Percentiles rank a stretch among this genome's conserved stretches.
Evolutionary conservation across 2,113 vertebrate species (phyloP).

Genomic region (Platysternon megacephalum): DNA sequence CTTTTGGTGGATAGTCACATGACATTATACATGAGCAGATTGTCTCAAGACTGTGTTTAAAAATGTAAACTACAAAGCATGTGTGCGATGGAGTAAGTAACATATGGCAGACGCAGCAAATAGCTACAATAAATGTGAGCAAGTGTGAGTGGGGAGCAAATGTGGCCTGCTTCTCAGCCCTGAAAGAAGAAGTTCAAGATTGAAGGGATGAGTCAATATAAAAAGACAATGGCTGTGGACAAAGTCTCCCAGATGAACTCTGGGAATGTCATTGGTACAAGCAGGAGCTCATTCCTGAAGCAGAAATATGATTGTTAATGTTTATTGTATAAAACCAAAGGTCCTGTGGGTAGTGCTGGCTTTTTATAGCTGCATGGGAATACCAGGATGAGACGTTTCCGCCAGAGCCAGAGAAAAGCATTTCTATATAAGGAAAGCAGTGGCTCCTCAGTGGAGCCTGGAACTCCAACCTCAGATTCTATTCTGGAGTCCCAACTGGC

Average conservation of each 20-base stretch:
- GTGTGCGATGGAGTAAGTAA: not conserved
- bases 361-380: conserved; percentile 86
- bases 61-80: not conserved
- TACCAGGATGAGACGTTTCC: conserved; percentile 55
- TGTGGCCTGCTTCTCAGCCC: conserved; percentile 11
- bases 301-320: conserved; percentile 63
- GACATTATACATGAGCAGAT: conserved; percentile 28
- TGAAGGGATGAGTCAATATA: conserved; percentile 18
- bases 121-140: not conserved
- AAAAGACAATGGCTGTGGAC: not conserved
- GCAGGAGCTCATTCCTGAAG: conserved; percentile 46
- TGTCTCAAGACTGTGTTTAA: conserved; percentile 27
- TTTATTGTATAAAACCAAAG: conserved; percentile 70
- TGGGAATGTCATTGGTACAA: conserved; percentile 17
- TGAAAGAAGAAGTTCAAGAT: not conserved
- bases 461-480: conserved; percentile 47
- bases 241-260: conserved; percentile 16
- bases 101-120: not conserved
- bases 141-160: not conserved
- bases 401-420: conserved; percentile 66
- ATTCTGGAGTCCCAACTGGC: conserved; percentile 55
- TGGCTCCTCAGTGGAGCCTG: conserved; percentile 40
- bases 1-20: conserved; percentile 8
- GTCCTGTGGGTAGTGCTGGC: conserved; percentile 69
- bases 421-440: conserved; percentile 81